Evolutionary conservation across 2,888 invertebrate species (phyloP).

Genomic region (Tachina grossa): DNA sequence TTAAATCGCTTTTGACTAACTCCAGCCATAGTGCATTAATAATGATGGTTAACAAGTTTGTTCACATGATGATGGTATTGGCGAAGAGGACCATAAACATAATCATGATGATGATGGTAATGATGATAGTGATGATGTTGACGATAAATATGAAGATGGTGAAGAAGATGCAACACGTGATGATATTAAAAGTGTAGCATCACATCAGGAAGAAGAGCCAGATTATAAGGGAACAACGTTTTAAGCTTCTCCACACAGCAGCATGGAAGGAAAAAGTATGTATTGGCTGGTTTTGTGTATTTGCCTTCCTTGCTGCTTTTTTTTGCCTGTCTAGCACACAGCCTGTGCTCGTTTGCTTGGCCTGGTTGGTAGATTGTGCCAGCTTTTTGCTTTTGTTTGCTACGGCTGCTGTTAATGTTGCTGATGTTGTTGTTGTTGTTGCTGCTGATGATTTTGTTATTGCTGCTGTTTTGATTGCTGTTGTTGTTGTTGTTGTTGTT

Average conservation of each 20-base stretch:
- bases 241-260: constrained; percentile 38
- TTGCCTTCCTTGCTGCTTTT: constrained; percentile 57
- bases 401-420: constrained; percentile 57
- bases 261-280: constrained; percentile 65
- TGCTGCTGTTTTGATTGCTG: constrained; percentile 41
- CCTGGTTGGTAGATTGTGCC: constrained; percentile 69
- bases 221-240: constrained; percentile 56
- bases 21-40: constrained; percentile 46
- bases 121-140: constrained; percentile 30
- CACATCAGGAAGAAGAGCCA: constrained; percentile 39
- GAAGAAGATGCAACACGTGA: constrained; percentile 71
- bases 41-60: constrained; percentile 39
- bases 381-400: constrained; percentile 56
- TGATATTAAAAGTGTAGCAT: constrained; percentile 70
- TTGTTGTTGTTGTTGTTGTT: constrained; percentile 40
- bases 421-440: constrained; percentile 56
- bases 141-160: constrained; percentile 62
- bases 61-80: constrained; percentile 21
- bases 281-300: constrained; percentile 43
- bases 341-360: constrained; percentile 63
- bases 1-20: not conserved
- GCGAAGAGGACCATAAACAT: constrained; percentile 24
- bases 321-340: constrained; percentile 46
- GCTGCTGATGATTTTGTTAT: constrained; percentile 48
- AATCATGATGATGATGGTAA: constrained; percentile 1